Evolutionary conservation across 2,113 vertebrate genomes (phyloP), one percentile per base, ranked within the genome.

Genomic region (Malurus melanocephalus): DNA sequence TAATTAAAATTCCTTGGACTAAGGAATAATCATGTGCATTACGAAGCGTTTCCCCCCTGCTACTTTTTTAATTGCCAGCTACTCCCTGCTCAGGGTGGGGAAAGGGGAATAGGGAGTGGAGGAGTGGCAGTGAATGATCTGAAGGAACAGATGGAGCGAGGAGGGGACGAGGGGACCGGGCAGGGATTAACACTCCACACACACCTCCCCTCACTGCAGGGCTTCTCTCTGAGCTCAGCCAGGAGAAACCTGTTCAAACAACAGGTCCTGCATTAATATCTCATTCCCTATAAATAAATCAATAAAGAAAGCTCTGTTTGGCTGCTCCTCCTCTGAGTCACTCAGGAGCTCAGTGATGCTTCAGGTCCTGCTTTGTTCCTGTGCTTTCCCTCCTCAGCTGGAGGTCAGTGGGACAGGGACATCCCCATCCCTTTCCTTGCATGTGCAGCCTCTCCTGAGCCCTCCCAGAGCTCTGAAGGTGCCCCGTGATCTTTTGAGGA

Each of bases 201-300:
- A 93, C 38, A 52, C 30, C 76, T 72, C 69, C 76, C 7, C 26
- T 16, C 93, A 51, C 80, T 20, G 48, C 77, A 16, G 30, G 74
- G 61, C 83, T 90, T 10, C 91, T 87, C 69, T 79, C 76, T 21
- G 18, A 2, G 57, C 64, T 79, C 28, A 16, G 81, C 4, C 8
- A 87, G 82, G 38, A 57, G 65, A 85, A 88, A 86, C 71, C 80
- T 71, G 82, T 94, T 96, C 94, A 92, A 94, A 96, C 94, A 88
- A 94, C 57, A 68, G 76, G 80, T 88, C 92, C 91, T 56, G 93
- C 89, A 94, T 96, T 87, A 91, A 91, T 93, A 82, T 77, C 92
- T 92, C 89, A 86, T 92, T 38, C 80, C 79, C 69, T 59, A 90
- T 95, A 94, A 97, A 96, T 97, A 95, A 97, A 90, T 94, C 90